Conservation (phyloP, 2,797 vertebrate species). For the Neosalanx taihuensis region DNA sequence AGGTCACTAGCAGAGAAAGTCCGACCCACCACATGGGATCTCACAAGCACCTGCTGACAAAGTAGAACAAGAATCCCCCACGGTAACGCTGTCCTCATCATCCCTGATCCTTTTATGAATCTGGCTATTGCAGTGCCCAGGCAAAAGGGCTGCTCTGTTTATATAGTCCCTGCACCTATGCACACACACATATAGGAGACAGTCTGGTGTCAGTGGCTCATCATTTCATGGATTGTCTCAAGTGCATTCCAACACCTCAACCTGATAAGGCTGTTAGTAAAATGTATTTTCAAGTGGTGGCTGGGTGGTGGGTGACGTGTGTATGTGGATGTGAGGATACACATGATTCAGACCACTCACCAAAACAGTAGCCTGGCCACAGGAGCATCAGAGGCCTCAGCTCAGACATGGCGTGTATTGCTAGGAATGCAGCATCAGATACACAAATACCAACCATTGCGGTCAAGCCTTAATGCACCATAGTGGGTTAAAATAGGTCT, state of each 20-base stretch:
- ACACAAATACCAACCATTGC: conserved; percentile 49
- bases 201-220: conserved; percentile 52
- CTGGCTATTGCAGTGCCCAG: conserved; percentile 26
- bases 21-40: conserved; percentile 61
- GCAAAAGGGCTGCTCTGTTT: conserved; percentile 43
- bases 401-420: conserved; percentile 66
- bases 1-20: conserved; percentile 67
- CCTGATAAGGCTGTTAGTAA: conserved; percentile 70
- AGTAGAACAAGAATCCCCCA: conserved; percentile 73
- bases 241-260: conserved; percentile 82
- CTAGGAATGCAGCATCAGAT: conserved; percentile 53
- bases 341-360: conserved; percentile 37
- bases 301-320: conserved; percentile 60
- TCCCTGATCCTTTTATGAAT: conserved; percentile 51
- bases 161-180: conserved; percentile 45
- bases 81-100: conserved; percentile 65
- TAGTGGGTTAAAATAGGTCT: conserved; percentile 46
- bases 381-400: conserved; percentile 65
- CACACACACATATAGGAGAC: conserved; percentile 38
- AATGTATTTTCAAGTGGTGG: conserved; percentile 81
- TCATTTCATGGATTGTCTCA: conserved; percentile 72
- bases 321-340: conserved; percentile 31
- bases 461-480: conserved; percentile 48
- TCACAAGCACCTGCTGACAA: conserved; percentile 61
- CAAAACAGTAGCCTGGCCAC: conserved; percentile 58